phyloP scores from a whole-genome alignment of 2,113 vertebrate species.

The Eira barbara region DNA sequence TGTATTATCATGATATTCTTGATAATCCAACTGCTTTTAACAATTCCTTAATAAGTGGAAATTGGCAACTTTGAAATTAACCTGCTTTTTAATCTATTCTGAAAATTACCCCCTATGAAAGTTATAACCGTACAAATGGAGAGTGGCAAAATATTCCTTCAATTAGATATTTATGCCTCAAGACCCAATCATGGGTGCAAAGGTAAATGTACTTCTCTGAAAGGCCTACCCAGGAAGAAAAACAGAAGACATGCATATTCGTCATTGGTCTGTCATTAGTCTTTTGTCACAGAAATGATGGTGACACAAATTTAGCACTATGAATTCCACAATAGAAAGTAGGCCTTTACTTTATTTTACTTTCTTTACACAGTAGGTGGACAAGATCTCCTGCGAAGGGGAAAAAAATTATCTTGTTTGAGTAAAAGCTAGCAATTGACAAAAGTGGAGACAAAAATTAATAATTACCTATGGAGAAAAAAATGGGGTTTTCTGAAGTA shows the following conservation, averaged over 20 bases:
- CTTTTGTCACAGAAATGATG: conserved; percentile 50
- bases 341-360: background rate
- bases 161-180: background rate
- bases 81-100: background rate
- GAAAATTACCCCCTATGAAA: background rate
- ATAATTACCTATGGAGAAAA: background rate
- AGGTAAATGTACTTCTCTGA: background rate
- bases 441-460: conserved; percentile 18
- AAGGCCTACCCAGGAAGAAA: background rate
- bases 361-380: conserved; percentile 36
- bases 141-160: background rate
- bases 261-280: background rate
- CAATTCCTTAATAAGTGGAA: background rate
- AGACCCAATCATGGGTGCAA: background rate
- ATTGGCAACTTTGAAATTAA: background rate
- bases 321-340: conserved; percentile 3
- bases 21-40: background rate
- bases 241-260: background rate
- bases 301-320: background rate
- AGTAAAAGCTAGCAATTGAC: conserved; percentile 33
- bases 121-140: background rate
- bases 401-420: background rate
- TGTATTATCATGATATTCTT: background rate
- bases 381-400: background rate
- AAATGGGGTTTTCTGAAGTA: background rate